Evolutionary conservation across 1,140 invertebrate genomes (phyloP).

Genomic region (Drosophila truncata): DNA sequence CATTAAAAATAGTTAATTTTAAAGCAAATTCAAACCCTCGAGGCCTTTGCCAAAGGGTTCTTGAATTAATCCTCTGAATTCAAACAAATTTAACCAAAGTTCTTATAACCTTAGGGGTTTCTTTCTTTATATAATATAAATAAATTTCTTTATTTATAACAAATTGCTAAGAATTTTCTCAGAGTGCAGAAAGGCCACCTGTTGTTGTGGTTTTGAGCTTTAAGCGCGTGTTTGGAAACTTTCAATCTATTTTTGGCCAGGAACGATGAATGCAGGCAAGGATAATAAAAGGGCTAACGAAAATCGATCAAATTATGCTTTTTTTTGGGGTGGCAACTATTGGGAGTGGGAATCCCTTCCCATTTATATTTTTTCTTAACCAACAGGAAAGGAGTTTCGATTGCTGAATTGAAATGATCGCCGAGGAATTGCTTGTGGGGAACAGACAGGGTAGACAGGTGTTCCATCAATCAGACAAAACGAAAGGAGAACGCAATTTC

Average conservation of each 20-base stretch:
- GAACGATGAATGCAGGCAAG: slow-evolving; percentile 15
- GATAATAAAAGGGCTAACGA: slow-evolving; percentile 23
- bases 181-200: slow-evolving; percentile 28
- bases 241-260: slow-evolving; percentile 36
- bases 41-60: too few species aligned
- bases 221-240: slow-evolving; percentile 42
- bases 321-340: background rate
- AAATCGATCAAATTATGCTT: slow-evolving; percentile 39
- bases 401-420: slow-evolving; percentile 9
- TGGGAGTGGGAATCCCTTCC: background rate
- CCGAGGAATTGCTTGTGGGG: background rate
- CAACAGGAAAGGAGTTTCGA: background rate
- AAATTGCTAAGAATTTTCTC: background rate
- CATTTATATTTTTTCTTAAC: background rate
- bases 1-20: too few species aligned
- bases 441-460: slow-evolving; percentile 16
- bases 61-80: too few species aligned
- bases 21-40: too few species aligned
- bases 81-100: too few species aligned
- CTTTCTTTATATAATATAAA: too few species aligned
- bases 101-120: too few species aligned
- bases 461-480: slow-evolving; percentile 43
- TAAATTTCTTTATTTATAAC: background rate
- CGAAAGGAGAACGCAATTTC: slow-evolving; percentile 35
- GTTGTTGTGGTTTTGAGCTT: slow-evolving; percentile 33